Evolutionary conservation across 2,113 vertebrate genomes (phyloP), one percentile per base, ranked within the genome.

Genomic region (Amphilophus citrinellus): DNA sequence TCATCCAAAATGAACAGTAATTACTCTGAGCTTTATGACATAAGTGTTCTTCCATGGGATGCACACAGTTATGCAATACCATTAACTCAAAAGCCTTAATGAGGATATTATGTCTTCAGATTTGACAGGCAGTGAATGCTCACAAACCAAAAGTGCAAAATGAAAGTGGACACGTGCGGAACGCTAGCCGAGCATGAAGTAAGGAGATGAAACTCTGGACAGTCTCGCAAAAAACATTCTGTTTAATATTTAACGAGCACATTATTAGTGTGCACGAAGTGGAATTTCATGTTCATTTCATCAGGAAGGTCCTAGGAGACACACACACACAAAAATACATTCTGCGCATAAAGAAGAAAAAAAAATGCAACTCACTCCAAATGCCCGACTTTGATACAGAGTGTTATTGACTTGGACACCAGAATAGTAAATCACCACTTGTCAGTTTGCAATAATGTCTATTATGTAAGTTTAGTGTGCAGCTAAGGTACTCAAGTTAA

Each of bases 1-100:
- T 79, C 85, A 91, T 83, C 83, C 81, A 82, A 91, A 93, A 89
- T 79, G 73, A 89, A 86, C 91, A 89, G 85, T 88, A 93, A 92
- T 94, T 91, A 92, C 86, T 84, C 80, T 90, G 83, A 90, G 90
- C 87, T 92, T 84, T 77, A 88, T 94, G 92, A 95, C 93, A 91
- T 93, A 94, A 95, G 85, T 61, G 84, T 68, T 11, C 50, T 50
- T 61, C 81, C 18, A 57, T 6, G 42, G 77, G 85, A 89, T 83
- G 66, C 30, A 60, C 39, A 24, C 68, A 3, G 84, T 95, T 93
- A 91, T 18, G 77, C 66, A 94, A 95, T 66, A 27, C 80, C 75
- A 90, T 91, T 88, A 90, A 89, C 61, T 89, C 79, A 60, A 83
- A 90, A 79, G 77, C 79, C 50, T 56, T 76, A 60, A 79, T 6